Evolutionary conservation across 2,113 vertebrate genomes (phyloP).

Genomic region (Porphyrio hochstetteri): DNA sequence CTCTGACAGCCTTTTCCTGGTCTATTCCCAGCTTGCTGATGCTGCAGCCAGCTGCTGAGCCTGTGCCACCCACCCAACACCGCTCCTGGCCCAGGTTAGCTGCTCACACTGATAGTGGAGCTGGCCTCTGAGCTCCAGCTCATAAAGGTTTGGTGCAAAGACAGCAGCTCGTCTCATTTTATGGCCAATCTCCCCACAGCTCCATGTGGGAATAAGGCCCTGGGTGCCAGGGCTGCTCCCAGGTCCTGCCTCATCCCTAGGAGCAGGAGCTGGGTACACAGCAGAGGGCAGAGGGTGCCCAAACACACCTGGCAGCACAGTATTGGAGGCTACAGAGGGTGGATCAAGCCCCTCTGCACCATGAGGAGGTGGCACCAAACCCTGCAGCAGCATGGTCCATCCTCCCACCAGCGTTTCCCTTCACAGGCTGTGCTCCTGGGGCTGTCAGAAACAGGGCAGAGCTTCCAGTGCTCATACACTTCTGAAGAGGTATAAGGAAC

Average conservation of each 20-base stretch:
- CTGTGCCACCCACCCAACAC: neutral
- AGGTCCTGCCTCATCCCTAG: neutral
- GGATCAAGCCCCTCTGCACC: neutral
- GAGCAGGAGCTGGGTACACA: neutral
- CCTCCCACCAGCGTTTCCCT: neutral
- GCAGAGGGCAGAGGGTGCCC: neutral
- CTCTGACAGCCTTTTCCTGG: neutral
- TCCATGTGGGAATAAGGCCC: neutral
- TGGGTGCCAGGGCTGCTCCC: neutral
- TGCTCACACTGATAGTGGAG: accelerated
- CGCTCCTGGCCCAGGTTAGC: neutral
- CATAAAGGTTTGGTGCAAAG: neutral
- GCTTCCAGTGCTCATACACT: neutral
- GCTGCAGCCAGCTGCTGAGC: neutral
- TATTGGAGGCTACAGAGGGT: neutral
- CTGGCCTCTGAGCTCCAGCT: neutral
- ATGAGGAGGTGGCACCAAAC: accelerated
- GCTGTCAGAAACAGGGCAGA: neutral
- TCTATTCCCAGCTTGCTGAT: neutral
- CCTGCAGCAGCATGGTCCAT: neutral
- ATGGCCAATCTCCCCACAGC: neutral
- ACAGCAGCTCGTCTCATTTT: neutral
- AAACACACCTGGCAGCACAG: accelerated
- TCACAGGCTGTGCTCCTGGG: neutral
- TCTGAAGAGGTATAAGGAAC: neutral